Evolutionary conservation across 53 echinoderm and acorn worm species (phyloP).

Genomic region (Antedon mediterranea): DNA sequence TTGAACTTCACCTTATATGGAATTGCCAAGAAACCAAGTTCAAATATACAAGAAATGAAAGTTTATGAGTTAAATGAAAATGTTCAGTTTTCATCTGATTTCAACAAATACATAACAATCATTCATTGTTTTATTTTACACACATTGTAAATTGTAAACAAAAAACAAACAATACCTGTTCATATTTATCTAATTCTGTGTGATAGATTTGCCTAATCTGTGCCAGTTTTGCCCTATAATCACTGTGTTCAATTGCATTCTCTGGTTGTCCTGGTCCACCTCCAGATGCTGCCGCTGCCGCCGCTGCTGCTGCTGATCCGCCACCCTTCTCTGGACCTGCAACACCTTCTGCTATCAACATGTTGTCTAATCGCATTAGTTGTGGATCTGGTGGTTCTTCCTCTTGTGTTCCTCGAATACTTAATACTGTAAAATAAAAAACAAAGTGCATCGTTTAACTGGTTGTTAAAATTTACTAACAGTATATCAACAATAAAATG

Average conservation of each 20-base stretch:
- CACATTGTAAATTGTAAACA: neutral
- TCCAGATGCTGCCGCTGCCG: slow-evolving; percentile 90
- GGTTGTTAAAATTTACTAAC: no score
- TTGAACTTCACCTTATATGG: no score
- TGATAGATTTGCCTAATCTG: slow-evolving; percentile 99
- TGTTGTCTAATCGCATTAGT: slow-evolving; percentile 96
- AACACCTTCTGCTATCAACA: slow-evolving; percentile 98
- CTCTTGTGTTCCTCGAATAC: slow-evolving; percentile 96
- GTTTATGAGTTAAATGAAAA: no score
- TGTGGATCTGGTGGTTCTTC: slow-evolving; percentile 99
- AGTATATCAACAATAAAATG: no score
- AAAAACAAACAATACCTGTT: slow-evolving; percentile 55
- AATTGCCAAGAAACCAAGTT: no score
- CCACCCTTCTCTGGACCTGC: slow-evolving; percentile 99
- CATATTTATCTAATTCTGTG: slow-evolving; percentile 99
- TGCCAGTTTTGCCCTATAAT: slow-evolving; percentile 97
- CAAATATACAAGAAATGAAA: no score
- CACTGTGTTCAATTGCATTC: slow-evolving; percentile 96
- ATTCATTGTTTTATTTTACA: no score
- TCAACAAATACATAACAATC: no score
- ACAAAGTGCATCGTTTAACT: no score
- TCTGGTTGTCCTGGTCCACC: slow-evolving; percentile 96
- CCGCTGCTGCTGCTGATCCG: slow-evolving; percentile 96
- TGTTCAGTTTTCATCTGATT: no score
- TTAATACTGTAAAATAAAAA: slow-evolving; percentile 59